Evolutionary conservation across 2,888 invertebrate genomes (phyloP), one percentile per base, ranked within the genome.

Genomic region (Parnassius apollo): DNA sequence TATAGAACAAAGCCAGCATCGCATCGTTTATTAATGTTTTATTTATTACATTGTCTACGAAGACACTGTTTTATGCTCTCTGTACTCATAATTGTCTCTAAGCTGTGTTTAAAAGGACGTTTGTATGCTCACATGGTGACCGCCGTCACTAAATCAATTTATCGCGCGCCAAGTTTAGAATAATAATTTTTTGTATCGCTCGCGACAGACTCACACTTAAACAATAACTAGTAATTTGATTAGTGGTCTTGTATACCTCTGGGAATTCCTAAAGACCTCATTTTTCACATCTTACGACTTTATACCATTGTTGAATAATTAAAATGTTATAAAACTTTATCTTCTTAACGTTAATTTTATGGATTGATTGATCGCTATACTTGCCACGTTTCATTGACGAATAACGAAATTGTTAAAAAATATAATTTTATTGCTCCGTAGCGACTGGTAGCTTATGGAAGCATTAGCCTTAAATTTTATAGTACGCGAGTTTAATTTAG

Each of bases 71-170:
- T 66, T 67, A 65, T 59, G 65, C 68, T 68, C 57, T 66, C 66
- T 65, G 71, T 75, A 68, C 69, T 75, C 70, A 76, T 84, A 81
- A 83, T 83, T 80, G 80, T 83, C 75, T 77, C 72, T 76, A 52
- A 70, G 71, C 69, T 73, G 75, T 76, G 72, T 73, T 83, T 80
- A 82, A 76, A 76, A 66, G 75, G 67, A 74, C 76, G 80, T 86
- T 85, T 81, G 85, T 84, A 84, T 86, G 83, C 82, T 71, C 73
- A 76, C 77, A 70, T 74, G 73, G 78, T 67, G 76, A 71, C 73
- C 71, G 74, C 76, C 82, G 86, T 82, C 83, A 85, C 82, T 82
- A 81, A 85, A 84, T 82, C 81, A 82, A 88, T 86, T 85, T 84
- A 85, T 84, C 82, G 82, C 83, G 80, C 75, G 67, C 75, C 81